Evolutionary conservation across 1,140 invertebrate genomes (phyloP).

Genomic region (Cydia pomonella): DNA sequence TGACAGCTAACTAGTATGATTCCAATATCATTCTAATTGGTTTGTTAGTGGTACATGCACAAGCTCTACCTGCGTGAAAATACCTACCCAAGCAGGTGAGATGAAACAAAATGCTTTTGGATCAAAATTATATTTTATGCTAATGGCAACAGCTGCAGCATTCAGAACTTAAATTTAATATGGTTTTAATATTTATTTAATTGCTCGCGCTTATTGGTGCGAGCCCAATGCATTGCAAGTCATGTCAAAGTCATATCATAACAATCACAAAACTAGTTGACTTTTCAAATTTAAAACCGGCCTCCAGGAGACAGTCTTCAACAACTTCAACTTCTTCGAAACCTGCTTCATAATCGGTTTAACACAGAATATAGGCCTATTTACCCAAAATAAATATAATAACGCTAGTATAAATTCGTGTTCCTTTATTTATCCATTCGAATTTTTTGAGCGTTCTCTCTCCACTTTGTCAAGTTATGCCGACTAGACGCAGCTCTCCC

Average conservation of each 20-base stretch:
- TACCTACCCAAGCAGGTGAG: too few species aligned
- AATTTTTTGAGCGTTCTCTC: background rate
- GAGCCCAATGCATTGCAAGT: too few species aligned
- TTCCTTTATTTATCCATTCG: conserved; percentile 18
- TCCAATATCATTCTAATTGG: too few species aligned
- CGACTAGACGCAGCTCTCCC: conserved; percentile 91
- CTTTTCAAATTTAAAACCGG: too few species aligned
- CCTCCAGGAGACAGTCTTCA: conserved; percentile 47
- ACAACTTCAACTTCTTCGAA: conserved; percentile 44
- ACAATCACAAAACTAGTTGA: too few species aligned
- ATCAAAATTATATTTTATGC: background rate
- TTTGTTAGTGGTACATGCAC: too few species aligned
- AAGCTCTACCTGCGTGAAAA: too few species aligned
- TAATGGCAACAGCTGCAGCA: background rate
- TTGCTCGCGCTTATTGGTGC: too few species aligned
- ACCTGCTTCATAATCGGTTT: background rate
- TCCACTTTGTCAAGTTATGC: conserved; percentile 6
- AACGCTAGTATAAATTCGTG: conserved; percentile 30
- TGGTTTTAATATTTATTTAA: too few species aligned
- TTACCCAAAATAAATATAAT: background rate
- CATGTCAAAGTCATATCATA: too few species aligned
- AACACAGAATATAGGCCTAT: conserved; percentile 7
- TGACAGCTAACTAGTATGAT: too few species aligned
- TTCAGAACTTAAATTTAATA: background rate
- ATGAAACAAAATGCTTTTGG: too few species aligned